Base-by-base conservation (phyloP, 1,140 invertebrate genomes). In the Holcopasites calliopsidis region DNA sequence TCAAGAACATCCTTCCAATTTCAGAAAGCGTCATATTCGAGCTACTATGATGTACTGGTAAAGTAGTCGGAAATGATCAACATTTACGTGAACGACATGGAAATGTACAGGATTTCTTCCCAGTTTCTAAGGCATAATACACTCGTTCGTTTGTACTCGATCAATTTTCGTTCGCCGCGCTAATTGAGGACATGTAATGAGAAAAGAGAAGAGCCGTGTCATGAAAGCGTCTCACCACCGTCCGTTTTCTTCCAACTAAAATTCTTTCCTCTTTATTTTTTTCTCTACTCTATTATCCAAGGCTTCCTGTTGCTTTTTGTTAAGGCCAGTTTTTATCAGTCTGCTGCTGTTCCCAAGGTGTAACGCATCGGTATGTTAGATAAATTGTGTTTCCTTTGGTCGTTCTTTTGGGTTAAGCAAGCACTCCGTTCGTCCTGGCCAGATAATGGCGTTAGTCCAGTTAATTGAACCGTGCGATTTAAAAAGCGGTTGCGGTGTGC, bases 121-220 rank as follows among this genome's bases (percentile, higher is more conserved):
- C 18, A 16, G 18, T 21, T 50, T 3, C 47, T 52, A 33, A 47
- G 28, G 26, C 18, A 26, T 26, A 60, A 70, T 60, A 35, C 35
- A 31, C 31, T 49, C 50, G 28, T 16, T 47, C 69, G 50, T 49
- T 50, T 35, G n/a, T 55, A 38, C 40, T 60, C 42, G 31, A 60
- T 61, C 47, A 71, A 58, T 60, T 60, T 44, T 60, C 23, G 21
- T 55, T n/a, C 31, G 8, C 3, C n/a, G 42, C 28, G 65, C 50
- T 68, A 71, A 71, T 71, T 71, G 57, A 71, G 52, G 33, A 42
- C 33, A 13, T 16, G 31, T 38, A 71, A 71, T 35, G 42, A 38
- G 33, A 50, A 47, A n/a, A 11, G n/a, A 28, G 6, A 38, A n/a
- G 10, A 26, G 7, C 21, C 18, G n/a, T n/a, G n/a, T n/a, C n/a